A percentile compares a stretch with the other conserved stretches of the same genome.
Evolutionary conservation across 1,140 invertebrate species (phyloP).

Genomic region (Eupristina koningsbergeri): DNA sequence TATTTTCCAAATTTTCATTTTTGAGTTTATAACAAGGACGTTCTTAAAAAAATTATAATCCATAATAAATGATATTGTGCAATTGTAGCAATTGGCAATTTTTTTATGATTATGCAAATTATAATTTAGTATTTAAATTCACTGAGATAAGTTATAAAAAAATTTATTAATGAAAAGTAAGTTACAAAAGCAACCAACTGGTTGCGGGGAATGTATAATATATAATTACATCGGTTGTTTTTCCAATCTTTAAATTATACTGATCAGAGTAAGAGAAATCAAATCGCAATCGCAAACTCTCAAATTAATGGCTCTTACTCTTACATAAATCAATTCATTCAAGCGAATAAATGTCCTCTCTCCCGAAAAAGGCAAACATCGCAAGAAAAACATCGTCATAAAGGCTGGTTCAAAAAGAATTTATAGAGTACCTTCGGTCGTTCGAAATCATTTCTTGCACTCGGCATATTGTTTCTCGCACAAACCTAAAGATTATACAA

Average conservation of each 20-base stretch:
- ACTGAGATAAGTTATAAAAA: neutral
- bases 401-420: constrained; percentile 28
- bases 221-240: constrained; percentile 1
- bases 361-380: constrained; percentile 9
- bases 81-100: no score
- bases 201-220: neutral
- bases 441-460: constrained; percentile 15
- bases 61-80: no score
- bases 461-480: constrained; percentile 6
- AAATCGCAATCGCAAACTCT: constrained; percentile 10
- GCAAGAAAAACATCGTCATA: constrained; percentile 41
- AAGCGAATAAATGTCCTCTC: constrained; percentile 10
- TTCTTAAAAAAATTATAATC: neutral
- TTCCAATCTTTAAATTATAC: constrained; percentile 41
- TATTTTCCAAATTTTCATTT: neutral
- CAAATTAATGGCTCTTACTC: constrained; percentile 38
- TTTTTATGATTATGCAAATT: neutral
- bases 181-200: neutral
- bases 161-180: neutral
- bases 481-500: neutral
- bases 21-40: neutral
- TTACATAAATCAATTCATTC: constrained; percentile 48
- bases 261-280: constrained; percentile 33
- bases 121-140: neutral
- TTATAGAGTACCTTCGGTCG: constrained; percentile 43